A percentile compares a stretch with the other conserved stretches of the same genome.
These are phyloP conservation scores for Calliphora vicina DNA, from an alignment of 1,140 invertebrate species.

Conservation along the genomic window DNA sequence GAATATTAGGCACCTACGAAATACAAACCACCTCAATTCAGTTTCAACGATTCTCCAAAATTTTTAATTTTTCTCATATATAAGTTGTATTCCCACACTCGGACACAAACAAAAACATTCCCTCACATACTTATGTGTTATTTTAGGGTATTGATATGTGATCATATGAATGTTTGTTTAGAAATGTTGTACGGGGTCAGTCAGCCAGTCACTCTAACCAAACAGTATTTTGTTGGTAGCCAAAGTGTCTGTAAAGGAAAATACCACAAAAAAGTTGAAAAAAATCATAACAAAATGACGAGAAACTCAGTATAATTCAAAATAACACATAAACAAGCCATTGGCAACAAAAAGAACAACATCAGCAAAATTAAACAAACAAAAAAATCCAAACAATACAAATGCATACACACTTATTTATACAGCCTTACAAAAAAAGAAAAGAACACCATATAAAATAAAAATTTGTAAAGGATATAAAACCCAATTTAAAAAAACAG, in stretches of 20 bases:
- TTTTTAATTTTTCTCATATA: no score
- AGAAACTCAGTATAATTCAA: background rate
- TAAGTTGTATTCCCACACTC: no score
- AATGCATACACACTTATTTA: background rate
- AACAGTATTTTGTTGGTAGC: background rate
- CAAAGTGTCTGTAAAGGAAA: background rate
- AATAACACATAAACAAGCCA: conserved; percentile 2
- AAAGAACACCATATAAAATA: background rate
- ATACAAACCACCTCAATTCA: no score
- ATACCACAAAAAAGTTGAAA: background rate
- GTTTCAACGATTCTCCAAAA: no score
- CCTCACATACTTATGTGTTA: no score
- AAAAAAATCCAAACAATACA: background rate
- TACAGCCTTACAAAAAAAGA: no score
- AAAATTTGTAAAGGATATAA: background rate
- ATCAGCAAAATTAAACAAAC: background rate
- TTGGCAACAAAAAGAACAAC: background rate
- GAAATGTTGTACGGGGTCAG: background rate
- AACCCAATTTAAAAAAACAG: background rate
- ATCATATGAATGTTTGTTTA: background rate
- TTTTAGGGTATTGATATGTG: background rate
- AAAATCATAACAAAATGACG: conserved; percentile 4
- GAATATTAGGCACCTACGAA: no score
- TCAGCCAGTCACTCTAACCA: background rate
- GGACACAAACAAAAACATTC: no score